phyloP scores from a whole-genome alignment of 2,113 vertebrate genomes.

The Paradisaea rubra region DNA sequence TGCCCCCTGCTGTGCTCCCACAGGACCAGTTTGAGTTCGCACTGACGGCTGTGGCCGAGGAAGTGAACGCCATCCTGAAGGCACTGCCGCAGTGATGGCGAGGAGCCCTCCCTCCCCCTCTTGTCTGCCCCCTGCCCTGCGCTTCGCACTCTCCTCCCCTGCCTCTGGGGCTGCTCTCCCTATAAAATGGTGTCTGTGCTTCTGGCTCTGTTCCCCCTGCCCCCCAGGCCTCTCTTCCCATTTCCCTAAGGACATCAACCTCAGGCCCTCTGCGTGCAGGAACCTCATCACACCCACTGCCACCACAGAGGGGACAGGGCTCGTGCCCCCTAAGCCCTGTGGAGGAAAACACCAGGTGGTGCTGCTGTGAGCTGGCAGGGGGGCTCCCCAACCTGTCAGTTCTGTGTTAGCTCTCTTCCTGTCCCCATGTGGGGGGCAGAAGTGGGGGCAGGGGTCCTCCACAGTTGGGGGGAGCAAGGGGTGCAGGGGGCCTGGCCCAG shows the following conservation, averaged over 20 bases:
- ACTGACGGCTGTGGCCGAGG: constrained; percentile 91
- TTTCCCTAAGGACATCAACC: neutral
- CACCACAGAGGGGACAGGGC: neutral
- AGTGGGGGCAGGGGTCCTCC: neutral
- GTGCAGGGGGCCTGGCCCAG: neutral
- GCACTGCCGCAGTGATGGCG: constrained; percentile 85
- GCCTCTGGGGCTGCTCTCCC: neutral
- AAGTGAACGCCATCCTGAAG: constrained; percentile 97
- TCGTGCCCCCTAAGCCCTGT: neutral
- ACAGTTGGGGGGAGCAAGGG: neutral
- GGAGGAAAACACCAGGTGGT: neutral
- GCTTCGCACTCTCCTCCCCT: neutral
- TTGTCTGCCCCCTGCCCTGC: neutral
- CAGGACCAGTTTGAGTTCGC: constrained; percentile 99
- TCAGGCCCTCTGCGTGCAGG: neutral
- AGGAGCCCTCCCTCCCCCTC: neutral
- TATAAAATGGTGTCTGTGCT: constrained; percentile 27
- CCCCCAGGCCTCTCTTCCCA: neutral
- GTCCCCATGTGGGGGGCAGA: neutral
- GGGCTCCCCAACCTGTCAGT: neutral
- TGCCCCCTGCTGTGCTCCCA: neutral
- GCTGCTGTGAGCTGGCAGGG: neutral
- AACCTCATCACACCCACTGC: neutral
- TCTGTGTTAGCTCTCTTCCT: neutral
- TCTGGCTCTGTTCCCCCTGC: neutral